phyloP scores from a whole-genome alignment of 1,140 invertebrate species.

The Probaryconus sp. region DNA sequence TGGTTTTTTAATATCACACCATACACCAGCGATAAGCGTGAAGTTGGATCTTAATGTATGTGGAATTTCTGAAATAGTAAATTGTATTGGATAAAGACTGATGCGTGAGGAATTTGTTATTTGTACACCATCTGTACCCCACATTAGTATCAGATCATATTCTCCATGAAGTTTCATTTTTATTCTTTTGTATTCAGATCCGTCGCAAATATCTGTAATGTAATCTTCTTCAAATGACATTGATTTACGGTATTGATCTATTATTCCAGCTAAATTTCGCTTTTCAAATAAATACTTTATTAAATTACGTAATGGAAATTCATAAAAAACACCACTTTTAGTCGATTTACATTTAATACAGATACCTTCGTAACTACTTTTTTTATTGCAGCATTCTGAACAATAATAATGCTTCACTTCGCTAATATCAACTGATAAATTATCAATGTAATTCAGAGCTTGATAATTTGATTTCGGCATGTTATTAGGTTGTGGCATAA shows the following conservation, averaged over 20 bases:
- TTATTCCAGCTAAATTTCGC: neutral
- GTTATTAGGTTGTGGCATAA: too few relatives aligned
- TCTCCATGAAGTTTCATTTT: slow-evolving; percentile 12
- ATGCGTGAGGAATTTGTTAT: slow-evolving; percentile 23
- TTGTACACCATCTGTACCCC: slow-evolving; percentile 31
- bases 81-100: slow-evolving; percentile 29
- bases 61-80: slow-evolving; percentile 31
- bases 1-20: slow-evolving; percentile 13
- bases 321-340: neutral
- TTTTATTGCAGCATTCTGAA: too few relatives aligned
- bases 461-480: too few relatives aligned
- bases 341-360: neutral
- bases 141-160: slow-evolving; percentile 35
- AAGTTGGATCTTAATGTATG: slow-evolving; percentile 13
- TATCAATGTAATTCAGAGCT: too few relatives aligned
- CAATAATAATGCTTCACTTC: too few relatives aligned
- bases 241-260: neutral
- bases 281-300: neutral
- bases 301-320: neutral
- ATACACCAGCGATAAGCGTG: slow-evolving; percentile 16
- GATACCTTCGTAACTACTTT: too few relatives aligned
- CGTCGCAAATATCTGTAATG: slow-evolving; percentile 12
- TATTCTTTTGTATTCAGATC: slow-evolving; percentile 6
- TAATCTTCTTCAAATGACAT: neutral
- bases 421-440: too few relatives aligned